Evolutionary conservation across 2,113 vertebrate species (phyloP), one percentile per base, ranked within the genome.

Genomic region (Rhinogobius similis): DNA sequence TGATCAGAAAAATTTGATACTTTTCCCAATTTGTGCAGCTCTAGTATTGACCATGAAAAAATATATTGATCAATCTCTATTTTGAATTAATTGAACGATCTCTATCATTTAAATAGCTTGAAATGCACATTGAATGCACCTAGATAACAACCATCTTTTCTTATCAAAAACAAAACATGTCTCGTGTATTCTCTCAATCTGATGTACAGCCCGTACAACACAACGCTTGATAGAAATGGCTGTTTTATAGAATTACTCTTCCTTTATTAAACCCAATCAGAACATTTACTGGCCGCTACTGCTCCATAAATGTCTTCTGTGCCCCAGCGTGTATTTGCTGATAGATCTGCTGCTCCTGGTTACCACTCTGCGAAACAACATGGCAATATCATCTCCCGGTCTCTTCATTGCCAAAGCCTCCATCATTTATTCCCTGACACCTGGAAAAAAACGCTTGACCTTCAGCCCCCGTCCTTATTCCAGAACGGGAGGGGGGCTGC

Each of bases 271-370:
- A 61, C 20, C 27, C 58, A 38, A 61, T 61, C 18, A 61, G 58
- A 61, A 38, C 58, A 61, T 61, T 61, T 61, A 61, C 58, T 61
- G 58, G 58, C 58, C 58, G 18, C 29, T 21, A 32, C 58, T 38
- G 58, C 29, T 61, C 58, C 38, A 11, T 32, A 24, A 29, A 32
- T 59, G 58, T 43, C 29, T 44, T 9, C n/a, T 63, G 36, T 24
- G 38, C 29, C 20, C 2, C 5, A 41, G 26, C 0, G 8, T 38
- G 58, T 8, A 62, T 70, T 68, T 59, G 32, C 32, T 27, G 29
- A 64, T 50, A 43, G 27, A 58, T 46, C 46, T 38, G 14, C 10
- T 24, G 20, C 23, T 43, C 38, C 21, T 12, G 32, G 62, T 63
- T 39, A 43, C 36, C 59, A 38, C 62, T 43, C 23, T 26, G 18